A percentile compares a stretch with the other conserved stretches of the same genome.
Evolutionary conservation across 2,113 vertebrate genomes (phyloP).

Genomic region (Raja brachyura): DNA sequence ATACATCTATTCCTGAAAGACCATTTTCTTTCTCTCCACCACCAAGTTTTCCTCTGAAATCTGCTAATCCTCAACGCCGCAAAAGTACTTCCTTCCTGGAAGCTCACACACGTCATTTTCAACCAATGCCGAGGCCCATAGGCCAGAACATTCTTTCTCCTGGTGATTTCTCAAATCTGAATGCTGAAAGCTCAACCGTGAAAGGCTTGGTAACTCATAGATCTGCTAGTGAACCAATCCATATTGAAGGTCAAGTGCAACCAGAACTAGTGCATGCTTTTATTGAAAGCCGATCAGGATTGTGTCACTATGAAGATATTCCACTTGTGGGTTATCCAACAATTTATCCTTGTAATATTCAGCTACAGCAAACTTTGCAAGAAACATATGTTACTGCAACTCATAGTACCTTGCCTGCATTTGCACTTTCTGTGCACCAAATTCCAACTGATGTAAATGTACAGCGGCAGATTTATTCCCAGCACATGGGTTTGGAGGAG

Average conservation of each 20-base stretch:
- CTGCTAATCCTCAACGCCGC: constrained; percentile 80
- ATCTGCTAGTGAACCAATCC: constrained; percentile 68
- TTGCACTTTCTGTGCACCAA: not conserved
- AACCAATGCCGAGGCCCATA: constrained; percentile 74
- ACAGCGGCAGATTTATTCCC: constrained; percentile 14
- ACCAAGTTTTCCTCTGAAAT: constrained; percentile 78
- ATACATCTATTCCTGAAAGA: constrained; percentile 83
- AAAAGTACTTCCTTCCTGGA: constrained; percentile 97
- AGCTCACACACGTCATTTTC: constrained; percentile 84
- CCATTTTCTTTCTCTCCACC: constrained; percentile 93
- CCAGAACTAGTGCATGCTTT: constrained; percentile 68
- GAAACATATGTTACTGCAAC: constrained; percentile 60
- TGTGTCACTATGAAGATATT: constrained; percentile 67
- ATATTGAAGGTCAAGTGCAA: constrained; percentile 56
- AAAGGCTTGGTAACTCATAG: constrained; percentile 66
- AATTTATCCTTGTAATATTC: constrained; percentile 62
- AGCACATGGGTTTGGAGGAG: not conserved
- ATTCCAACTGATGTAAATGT: constrained; percentile 14
- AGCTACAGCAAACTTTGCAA: constrained; percentile 58
- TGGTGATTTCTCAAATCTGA: constrained; percentile 64
- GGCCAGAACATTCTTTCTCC: constrained; percentile 74
- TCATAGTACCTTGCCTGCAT: constrained; percentile 46
- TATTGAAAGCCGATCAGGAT: constrained; percentile 69
- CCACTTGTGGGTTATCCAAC: constrained; percentile 77
- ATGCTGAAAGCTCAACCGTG: constrained; percentile 62